phyloP scores from a whole-genome alignment of 2,888 invertebrate genomes.

The Lydus trimaculatus region DNA sequence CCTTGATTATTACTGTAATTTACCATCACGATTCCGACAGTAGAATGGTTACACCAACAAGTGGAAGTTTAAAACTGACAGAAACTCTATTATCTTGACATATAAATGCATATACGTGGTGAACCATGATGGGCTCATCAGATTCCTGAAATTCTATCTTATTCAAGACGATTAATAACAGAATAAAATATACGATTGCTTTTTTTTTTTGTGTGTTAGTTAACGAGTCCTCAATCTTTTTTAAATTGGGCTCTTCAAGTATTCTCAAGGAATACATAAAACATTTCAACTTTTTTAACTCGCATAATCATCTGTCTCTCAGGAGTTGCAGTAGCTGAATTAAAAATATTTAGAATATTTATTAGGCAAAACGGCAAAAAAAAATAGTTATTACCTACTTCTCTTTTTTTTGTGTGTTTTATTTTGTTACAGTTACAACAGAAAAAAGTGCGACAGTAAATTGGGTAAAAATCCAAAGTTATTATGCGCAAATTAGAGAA shows the following conservation, averaged over 20 bases:
- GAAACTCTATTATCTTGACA: slow-evolving; percentile 4
- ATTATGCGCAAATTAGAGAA: slow-evolving; percentile 15
- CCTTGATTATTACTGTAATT: slow-evolving; percentile 7
- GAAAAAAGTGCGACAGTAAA: neutral
- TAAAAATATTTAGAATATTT: neutral
- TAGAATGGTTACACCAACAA: neutral
- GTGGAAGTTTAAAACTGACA: slow-evolving; percentile 7
- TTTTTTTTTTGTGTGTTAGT: neutral
- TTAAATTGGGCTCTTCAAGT: slow-evolving; percentile 2
- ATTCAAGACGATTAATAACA: neutral
- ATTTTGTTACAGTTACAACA: no score
- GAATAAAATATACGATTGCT: neutral
- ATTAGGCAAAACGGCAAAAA: neutral
- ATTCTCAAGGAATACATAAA: slow-evolving; percentile 5
- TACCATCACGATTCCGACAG: neutral
- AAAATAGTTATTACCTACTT: neutral
- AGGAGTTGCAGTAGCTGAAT: neutral
- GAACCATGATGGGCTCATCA: neutral
- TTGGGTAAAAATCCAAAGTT: slow-evolving; percentile 11
- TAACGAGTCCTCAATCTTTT: neutral
- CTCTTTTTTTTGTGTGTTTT: neutral
- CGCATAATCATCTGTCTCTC: neutral
- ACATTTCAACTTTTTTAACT: neutral
- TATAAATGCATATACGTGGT: neutral
- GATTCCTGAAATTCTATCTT: neutral